Base-by-base conservation (phyloP, 2,797 vertebrate species). In the Craterocephalus amniculus region DNA sequence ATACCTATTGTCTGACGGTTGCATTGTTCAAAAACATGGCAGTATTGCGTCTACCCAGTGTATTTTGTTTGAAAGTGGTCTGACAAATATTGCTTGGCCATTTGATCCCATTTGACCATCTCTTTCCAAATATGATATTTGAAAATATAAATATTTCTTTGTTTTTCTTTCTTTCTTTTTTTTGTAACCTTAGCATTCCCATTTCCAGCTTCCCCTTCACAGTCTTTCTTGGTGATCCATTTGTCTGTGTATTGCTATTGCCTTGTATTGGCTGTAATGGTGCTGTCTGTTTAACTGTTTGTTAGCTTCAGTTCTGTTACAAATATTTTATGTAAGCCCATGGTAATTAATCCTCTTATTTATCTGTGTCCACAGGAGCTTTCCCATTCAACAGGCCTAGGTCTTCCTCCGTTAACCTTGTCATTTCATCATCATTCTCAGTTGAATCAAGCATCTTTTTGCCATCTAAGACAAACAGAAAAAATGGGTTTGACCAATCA, bases 31-130 rank as follows among this genome's bases (percentile, higher is more conserved):
- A 95, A 94, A 88, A 96, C 94, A 93, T 94, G 83, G 83, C 89
- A 95, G 78, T 95, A 95, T 96, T 96, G 93, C 95, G 96, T 86
- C 67, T 87, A 90, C 89, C 84, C 92, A 94, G 95, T 97, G 95
- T 97, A 95, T 95, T 95, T 88, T 86, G 82, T 90, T 72, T 74
- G 6, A 84, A 72, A 85, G 70, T 91, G 86, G 78, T 84, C 72
- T 88, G 82, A 78, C 43, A 88, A 93, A 90, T 83, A 76, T 86
- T 73, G 86, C 84, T 93, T 89, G 93, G 84, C 79, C 76, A 81
- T 89, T 81, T 80, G 62, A 86, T 90, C 81, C 82, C 87, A 88
- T 87, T 80, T 89, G 90, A 91, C 89, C 87, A 80, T 82, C 73
- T 70, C 75, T 65, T 92, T 93, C 87, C 89, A 95, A 96, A 29